Conservation (phyloP, 2,113 vertebrate species). For the Xerus inauris region DNA sequence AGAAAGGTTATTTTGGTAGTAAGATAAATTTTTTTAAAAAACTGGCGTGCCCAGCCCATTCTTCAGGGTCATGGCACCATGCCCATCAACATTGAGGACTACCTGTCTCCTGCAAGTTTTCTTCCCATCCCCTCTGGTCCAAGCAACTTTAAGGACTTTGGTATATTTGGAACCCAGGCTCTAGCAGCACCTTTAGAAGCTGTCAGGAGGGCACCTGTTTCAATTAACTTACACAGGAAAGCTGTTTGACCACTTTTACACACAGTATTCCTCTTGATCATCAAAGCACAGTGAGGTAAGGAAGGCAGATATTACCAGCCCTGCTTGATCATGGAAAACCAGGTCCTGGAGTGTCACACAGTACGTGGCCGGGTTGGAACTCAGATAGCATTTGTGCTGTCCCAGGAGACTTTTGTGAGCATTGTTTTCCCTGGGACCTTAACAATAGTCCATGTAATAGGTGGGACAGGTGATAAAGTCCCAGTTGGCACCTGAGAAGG, state of each 20-base stretch:
- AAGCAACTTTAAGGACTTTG: neutral
- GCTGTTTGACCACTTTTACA: neutral
- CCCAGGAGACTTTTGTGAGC: neutral
- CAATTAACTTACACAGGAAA: neutral
- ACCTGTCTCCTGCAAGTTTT: neutral
- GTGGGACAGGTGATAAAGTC: neutral
- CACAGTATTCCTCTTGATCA: neutral
- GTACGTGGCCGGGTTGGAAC: neutral
- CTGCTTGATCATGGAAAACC: no score
- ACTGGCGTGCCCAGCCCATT: accelerated
- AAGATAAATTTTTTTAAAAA: neutral
- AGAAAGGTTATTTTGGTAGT: neutral
- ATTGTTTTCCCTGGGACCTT: neutral
- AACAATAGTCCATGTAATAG: neutral
- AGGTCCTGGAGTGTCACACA: no score
- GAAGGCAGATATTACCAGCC: neutral
- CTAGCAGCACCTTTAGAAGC: neutral
- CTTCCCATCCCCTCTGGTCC: neutral
- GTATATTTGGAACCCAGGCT: neutral
- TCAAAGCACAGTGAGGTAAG: neutral
- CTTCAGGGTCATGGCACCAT: accelerated
- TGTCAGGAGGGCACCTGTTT: neutral
- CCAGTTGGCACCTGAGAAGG: neutral
- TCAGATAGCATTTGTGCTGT: neutral
- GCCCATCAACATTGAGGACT: neutral